phyloP scores from a whole-genome alignment of 1,140 invertebrate genomes.

The Chionoecetes opilio region DNA sequence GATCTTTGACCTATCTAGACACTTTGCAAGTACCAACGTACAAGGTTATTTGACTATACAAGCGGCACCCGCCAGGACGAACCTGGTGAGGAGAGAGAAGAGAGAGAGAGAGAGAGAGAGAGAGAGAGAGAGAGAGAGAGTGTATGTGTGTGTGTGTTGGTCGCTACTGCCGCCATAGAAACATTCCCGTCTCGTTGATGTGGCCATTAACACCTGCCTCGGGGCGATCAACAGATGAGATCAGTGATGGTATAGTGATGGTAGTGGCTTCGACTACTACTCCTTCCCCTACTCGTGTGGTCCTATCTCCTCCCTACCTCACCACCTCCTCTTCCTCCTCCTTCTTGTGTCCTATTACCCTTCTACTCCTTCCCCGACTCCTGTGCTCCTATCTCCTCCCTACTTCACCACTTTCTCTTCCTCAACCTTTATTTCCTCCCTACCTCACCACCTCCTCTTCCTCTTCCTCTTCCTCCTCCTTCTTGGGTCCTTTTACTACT shows the following conservation, averaged over 20 bases:
- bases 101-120: conserved; percentile 8
- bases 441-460: neutral
- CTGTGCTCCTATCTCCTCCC: neutral
- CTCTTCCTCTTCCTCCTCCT: neutral
- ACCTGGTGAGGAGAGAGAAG: too few relatives aligned
- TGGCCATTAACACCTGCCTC: neutral
- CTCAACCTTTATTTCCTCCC: neutral
- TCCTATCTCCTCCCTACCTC: neutral
- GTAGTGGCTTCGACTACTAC: neutral
- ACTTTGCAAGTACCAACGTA: too few relatives aligned
- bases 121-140: conserved; percentile 1
- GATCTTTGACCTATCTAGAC: too few relatives aligned
- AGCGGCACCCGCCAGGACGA: too few relatives aligned
- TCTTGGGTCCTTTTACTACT: neutral
- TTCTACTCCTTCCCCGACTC: neutral
- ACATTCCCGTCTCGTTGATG: neutral
- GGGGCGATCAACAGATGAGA: neutral
- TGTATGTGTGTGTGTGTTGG: too few relatives aligned
- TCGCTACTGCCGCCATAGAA: neutral
- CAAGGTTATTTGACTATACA: too few relatives aligned
- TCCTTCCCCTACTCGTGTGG: neutral
- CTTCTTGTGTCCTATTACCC: neutral
- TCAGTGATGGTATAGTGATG: neutral
- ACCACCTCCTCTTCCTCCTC: neutral
- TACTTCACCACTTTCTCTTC: neutral